These are phyloP conservation scores for Orchesellides sinensis DNA, from an alignment of 2,888 invertebrate species.

Conservation along the genomic window DNA sequence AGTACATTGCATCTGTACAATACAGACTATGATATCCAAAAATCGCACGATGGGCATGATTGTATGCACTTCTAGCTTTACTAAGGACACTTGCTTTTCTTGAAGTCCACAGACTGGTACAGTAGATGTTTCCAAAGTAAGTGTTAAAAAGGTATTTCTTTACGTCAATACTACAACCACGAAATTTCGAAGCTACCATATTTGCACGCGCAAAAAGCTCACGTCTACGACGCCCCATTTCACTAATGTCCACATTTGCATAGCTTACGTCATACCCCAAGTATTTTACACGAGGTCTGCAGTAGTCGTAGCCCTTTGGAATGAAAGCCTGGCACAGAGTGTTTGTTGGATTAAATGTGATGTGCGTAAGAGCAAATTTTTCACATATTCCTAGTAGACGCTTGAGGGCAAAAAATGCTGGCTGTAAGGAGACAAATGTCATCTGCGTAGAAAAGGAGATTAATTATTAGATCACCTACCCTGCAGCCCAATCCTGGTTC, in stretches of 20 bases:
- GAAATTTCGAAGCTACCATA: background rate
- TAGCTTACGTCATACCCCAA: slow-evolving; percentile 19
- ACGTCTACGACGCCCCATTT: background rate
- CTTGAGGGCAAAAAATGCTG: background rate
- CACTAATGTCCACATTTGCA: background rate
- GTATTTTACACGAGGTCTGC: background rate
- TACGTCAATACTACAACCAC: background rate
- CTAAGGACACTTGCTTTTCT: background rate
- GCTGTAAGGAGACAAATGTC: slow-evolving; percentile 7
- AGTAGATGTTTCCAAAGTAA: background rate
- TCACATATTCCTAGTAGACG: background rate
- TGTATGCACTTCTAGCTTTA: background rate
- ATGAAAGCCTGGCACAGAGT: background rate
- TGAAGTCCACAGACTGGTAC: slow-evolving; percentile 16
- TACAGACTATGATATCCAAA: background rate
- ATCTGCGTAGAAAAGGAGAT: slow-evolving; percentile 21
- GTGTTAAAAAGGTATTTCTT: slow-evolving; percentile 32
- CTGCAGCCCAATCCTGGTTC: slow-evolving; percentile 4
- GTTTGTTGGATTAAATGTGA: background rate
- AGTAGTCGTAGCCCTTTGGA: background rate
- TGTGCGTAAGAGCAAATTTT: background rate
- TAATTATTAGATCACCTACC: background rate
- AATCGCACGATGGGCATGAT: background rate
- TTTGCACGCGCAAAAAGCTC: slow-evolving; percentile 1
- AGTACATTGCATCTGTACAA: too few relatives aligned